These are phyloP conservation scores for Zaprionus taronus DNA, from an alignment of 1,140 invertebrate species.

Conservation along the genomic window DNA sequence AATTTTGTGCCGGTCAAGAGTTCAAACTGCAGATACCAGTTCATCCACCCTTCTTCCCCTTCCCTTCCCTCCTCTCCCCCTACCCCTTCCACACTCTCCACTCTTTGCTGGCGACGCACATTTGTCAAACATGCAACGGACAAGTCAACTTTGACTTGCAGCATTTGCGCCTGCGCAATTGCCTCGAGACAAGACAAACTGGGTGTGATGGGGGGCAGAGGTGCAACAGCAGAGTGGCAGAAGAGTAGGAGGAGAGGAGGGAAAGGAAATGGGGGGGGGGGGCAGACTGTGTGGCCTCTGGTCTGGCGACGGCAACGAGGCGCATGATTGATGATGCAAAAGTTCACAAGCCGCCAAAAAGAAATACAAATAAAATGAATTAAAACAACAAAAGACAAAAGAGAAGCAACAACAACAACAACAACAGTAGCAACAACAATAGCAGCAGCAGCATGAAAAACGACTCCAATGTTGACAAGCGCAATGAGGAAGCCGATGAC, in stretches of 20 bases:
- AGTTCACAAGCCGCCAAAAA: constrained; percentile 49
- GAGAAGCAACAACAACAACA: constrained; percentile 3
- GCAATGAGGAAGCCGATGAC: constrained; percentile 28
- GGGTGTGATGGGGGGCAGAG: background rate
- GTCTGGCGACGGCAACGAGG: constrained; percentile 10
- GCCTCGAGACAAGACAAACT: constrained; percentile 1
- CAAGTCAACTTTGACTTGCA: constrained; percentile 37
- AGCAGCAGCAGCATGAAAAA: constrained; percentile 34
- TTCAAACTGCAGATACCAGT: background rate
- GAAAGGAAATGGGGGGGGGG: too few relatives aligned
- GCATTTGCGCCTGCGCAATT: constrained; percentile 65
- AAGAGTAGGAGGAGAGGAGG: too few relatives aligned
- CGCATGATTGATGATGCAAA: constrained; percentile 61
- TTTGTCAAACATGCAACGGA: constrained; percentile 31
- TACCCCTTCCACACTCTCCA: background rate
- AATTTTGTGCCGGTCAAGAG: background rate
- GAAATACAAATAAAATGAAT: constrained; percentile 19
- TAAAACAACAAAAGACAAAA: constrained; percentile 35
- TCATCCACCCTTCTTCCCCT: background rate
- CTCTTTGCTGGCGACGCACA: constrained; percentile 14
- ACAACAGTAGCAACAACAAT: background rate
- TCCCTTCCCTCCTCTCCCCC: too few relatives aligned
- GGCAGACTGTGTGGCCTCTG: background rate
- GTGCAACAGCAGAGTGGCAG: background rate
- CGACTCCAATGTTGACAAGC: constrained; percentile 34